Conservation (phyloP, 2,113 vertebrate species). For the Ciconia maguari region DNA sequence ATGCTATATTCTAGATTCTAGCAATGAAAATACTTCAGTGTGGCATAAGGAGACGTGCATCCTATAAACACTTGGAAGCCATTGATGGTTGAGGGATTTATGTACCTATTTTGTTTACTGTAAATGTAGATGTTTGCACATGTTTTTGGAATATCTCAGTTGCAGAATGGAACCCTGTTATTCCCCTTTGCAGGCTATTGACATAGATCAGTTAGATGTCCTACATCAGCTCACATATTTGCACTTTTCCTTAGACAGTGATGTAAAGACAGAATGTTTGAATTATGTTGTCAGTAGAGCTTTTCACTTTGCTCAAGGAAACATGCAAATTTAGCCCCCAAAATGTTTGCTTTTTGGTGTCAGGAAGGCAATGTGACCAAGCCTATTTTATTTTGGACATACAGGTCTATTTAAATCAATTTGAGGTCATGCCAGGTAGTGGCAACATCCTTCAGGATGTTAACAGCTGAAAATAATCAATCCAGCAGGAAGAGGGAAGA, state of each 20-base stretch:
- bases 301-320: background rate
- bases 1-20: background rate
- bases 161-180: background rate
- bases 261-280: background rate
- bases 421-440: background rate
- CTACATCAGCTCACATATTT: background rate
- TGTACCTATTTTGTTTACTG: background rate
- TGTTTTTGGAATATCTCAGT: background rate
- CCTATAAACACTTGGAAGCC: background rate
- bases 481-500: background rate
- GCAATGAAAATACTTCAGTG: background rate
- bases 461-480: constrained; percentile 20
- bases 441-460: constrained; percentile 18
- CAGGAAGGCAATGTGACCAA: background rate
- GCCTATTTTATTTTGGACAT: background rate
- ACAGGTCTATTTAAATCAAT: constrained; percentile 28
- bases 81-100: background rate
- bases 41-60: background rate
- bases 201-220: background rate
- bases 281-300: background rate
- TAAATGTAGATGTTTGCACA: background rate
- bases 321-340: background rate
- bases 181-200: background rate
- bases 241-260: background rate
- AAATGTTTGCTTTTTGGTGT: background rate